These are phyloP conservation scores for Ambastaia sidthimunki DNA, from an alignment of 2,797 vertebrate genomes.

Conservation along the genomic window DNA sequence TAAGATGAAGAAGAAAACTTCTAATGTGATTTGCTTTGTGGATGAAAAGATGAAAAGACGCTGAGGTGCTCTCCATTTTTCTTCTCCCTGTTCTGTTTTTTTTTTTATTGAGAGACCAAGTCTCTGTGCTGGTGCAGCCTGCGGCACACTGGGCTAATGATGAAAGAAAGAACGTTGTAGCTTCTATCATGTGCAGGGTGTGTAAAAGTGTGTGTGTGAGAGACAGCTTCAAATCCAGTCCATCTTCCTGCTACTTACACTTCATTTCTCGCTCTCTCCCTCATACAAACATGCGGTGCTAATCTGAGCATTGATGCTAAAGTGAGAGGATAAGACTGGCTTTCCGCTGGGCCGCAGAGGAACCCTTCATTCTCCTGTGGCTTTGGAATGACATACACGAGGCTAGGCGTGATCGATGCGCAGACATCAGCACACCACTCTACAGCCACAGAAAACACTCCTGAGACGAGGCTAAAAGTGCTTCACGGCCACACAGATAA, in stretches of 20 bases:
- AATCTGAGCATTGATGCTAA: constrained; percentile 50
- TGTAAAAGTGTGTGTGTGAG: constrained; percentile 28
- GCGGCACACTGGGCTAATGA: constrained; percentile 67
- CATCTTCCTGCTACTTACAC: neutral
- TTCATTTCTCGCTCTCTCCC: constrained; percentile 12
- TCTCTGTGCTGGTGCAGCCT: constrained; percentile 71
- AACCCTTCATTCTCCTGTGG: constrained; percentile 29
- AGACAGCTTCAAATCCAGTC: constrained; percentile 12
- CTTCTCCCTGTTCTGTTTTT: constrained; percentile 30
- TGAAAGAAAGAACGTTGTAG: constrained; percentile 69
- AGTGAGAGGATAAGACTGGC: constrained; percentile 51
- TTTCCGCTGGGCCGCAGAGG: constrained; percentile 42
- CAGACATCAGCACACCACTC: constrained; percentile 43
- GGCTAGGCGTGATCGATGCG: constrained; percentile 57
- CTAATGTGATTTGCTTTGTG: constrained; percentile 59
- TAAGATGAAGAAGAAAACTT: constrained; percentile 55
- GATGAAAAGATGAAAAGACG: constrained; percentile 69
- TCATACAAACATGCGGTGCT: constrained; percentile 36
- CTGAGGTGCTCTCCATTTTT: constrained; percentile 53
- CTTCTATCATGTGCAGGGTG: constrained; percentile 58
- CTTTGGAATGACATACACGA: constrained; percentile 53
- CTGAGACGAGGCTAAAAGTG: constrained; percentile 39
- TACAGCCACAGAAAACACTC: constrained; percentile 34
- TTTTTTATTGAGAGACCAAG: constrained; percentile 74
- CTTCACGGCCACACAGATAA: constrained; percentile 25